Percentiles rank a stretch among this genome's conserved stretches.
These are phyloP conservation scores for Carettochelys insculpta DNA, from an alignment of 2,113 vertebrate genomes.

Conservation along the genomic window DNA sequence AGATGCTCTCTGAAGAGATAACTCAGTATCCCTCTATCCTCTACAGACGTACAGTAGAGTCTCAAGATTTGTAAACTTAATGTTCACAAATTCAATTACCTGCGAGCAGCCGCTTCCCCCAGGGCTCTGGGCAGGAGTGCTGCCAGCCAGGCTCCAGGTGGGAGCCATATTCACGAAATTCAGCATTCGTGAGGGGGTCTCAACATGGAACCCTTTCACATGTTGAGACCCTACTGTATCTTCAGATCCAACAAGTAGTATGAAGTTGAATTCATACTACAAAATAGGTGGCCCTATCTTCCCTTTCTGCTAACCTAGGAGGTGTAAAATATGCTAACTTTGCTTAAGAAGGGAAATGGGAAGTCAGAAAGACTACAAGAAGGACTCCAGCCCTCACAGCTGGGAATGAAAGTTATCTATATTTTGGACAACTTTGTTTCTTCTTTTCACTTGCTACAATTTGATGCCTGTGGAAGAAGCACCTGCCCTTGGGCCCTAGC, in stretches of 20 bases:
- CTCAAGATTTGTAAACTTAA: no score
- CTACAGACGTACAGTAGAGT: no score
- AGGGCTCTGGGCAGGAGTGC: no score
- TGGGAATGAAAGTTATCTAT: accelerated
- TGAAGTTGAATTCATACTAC: accelerated
- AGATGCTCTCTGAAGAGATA: accelerated
- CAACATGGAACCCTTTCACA: no score
- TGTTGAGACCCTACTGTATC: no score
- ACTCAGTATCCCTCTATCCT: accelerated
- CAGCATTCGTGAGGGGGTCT: no score
- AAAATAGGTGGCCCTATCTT: not conserved
- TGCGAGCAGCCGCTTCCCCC: no score
- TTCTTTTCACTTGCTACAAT: not conserved
- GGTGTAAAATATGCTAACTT: accelerated
- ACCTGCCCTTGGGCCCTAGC: not conserved
- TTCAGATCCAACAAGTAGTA: no score
- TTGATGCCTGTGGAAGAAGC: not conserved
- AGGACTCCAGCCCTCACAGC: not conserved
- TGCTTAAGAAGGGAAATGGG: not conserved
- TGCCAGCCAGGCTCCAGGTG: no score
- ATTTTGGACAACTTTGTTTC: accelerated
- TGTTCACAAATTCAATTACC: no score
- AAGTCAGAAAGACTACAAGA: not conserved
- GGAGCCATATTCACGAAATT: no score
- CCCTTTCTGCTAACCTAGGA: accelerated